phyloP scores from a whole-genome alignment of 53 echinoderm and acorn worm genomes.

The Luidia sarsii region DNA sequence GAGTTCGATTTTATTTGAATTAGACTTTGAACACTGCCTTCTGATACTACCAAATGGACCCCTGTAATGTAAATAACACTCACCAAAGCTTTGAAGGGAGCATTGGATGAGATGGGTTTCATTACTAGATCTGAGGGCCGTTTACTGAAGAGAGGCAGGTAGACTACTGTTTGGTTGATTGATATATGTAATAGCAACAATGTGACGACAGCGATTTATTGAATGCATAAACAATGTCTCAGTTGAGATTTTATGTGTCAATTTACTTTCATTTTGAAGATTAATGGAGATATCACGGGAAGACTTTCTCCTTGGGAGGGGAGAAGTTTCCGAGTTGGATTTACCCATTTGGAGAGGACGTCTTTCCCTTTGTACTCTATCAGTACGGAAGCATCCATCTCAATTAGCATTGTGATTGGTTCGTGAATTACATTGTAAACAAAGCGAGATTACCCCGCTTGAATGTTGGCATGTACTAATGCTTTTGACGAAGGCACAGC shows the following conservation, averaged over 20 bases:
- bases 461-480: constrained; percentile 55
- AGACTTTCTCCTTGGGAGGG: not conserved
- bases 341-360: constrained; percentile 23
- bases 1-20: constrained; percentile 28
- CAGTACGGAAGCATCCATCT: constrained; percentile 36
- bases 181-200: constrained; percentile 44
- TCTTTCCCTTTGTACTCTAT: too few relatives aligned
- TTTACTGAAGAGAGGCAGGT: constrained; percentile 31
- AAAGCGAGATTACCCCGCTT: constrained; percentile 42
- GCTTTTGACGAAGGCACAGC: constrained; percentile 55
- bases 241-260: constrained; percentile 45
- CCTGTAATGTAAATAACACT: constrained; percentile 42
- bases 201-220: constrained; percentile 24
- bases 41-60: not conserved
- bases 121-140: constrained; percentile 19
- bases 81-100: not conserved
- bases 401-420: constrained; percentile 49
- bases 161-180: constrained; percentile 49
- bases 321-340: not conserved
- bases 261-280: constrained; percentile 36
- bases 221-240: constrained; percentile 30
- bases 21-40: constrained; percentile 43
- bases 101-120: constrained; percentile 15
- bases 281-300: not conserved
- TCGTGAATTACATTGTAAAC: constrained; percentile 59